Base-by-base conservation (phyloP, 2,888 invertebrate genomes). In the Reticulitermes lucifugus region DNA sequence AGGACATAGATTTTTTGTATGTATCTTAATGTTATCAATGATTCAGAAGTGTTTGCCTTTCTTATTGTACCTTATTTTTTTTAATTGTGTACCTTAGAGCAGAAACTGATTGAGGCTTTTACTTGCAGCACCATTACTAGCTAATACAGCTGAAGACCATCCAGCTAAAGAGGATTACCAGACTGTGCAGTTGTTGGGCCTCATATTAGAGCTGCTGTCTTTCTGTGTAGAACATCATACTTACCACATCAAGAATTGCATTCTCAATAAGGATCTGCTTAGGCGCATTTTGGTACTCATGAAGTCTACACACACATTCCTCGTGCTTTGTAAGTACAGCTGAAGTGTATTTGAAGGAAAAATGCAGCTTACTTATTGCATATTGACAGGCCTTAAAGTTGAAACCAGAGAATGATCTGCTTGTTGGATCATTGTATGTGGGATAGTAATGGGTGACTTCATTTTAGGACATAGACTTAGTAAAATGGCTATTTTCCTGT, bases 221-320 rank as follows among this genome's bases (percentile, higher is more conserved):
- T 99, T 99, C 92, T 99, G 99, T 92, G 98, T 99, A 81, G 99
- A 99, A 91, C 99, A 99, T 93, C 99, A 99, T 92, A 97, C 98
- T 86, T 98, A 98, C 93, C 98, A 99, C 93, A 98, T 99, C 91
- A 98, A 99, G 91, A 98, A 98, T 91, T 99, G 98, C 92, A 96
- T 99, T 91, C 94, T 99, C 90, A 97, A 97, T 92, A 98, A 98
- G 93, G 98, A 99, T 92, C 94, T 99, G 88, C 94, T 99, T 88
- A 95, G 98, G 91, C 95, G 98, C 91, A 98, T 99, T 91, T 93
- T 99, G 88, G 97, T 99, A 89, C 94, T 99, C 88, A 98, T 99
- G 97, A 96, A 98, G 91, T 98, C 98, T 87, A 96, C 96, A 89
- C 99, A 99, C 92, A 98, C 98, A 89, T 99, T 99, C 93, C 94